A percentile compares a stretch with the other conserved stretches of the same genome.
These are phyloP conservation scores for Rhodeus uyekii DNA, from an alignment of 2,797 vertebrate species.

Conservation along the genomic window DNA sequence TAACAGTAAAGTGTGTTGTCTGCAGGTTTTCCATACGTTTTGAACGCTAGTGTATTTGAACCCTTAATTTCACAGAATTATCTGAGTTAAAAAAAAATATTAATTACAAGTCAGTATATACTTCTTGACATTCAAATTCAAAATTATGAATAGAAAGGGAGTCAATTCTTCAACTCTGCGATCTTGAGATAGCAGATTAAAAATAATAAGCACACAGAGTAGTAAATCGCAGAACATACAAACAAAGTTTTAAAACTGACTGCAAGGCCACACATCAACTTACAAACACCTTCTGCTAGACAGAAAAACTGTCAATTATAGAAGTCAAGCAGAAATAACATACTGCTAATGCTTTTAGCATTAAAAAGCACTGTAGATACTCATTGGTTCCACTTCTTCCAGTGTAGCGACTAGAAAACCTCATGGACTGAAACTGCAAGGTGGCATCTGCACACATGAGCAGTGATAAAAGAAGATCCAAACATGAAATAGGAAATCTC, in stretches of 20 bases:
- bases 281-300: neutral
- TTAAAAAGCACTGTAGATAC: neutral
- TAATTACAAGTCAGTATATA: no score
- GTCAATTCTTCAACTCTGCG: neutral
- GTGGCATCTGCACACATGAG: slow-evolving; percentile 30
- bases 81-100: neutral
- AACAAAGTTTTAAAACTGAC: neutral
- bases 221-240: slow-evolving; percentile 5
- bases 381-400: neutral
- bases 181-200: neutral
- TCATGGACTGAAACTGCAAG: neutral
- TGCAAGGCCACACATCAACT: slow-evolving; percentile 6
- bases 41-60: neutral
- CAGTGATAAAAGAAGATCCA: slow-evolving; percentile 19
- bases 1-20: no score
- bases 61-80: neutral
- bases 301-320: slow-evolving; percentile 2
- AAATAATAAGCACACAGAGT: neutral
- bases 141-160: neutral
- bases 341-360: slow-evolving; percentile 5
- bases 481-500: slow-evolving; percentile 34
- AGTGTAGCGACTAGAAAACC: neutral
- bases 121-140: neutral
- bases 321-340: slow-evolving; percentile 32
- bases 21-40: no score